phyloP scores from a whole-genome alignment of 1,140 invertebrate genomes.

The Atta cephalotes region DNA sequence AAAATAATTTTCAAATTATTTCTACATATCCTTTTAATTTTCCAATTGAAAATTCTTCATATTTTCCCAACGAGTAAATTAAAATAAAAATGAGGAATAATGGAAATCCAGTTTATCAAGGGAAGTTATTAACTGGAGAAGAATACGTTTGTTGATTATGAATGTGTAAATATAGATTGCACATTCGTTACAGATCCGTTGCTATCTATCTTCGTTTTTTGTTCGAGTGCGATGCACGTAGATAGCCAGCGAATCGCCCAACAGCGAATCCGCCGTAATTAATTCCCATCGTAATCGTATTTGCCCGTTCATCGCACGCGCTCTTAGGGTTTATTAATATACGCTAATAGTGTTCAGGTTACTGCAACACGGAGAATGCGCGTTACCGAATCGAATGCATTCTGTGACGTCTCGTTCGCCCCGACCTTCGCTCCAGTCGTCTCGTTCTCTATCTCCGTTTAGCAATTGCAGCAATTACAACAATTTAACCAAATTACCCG shows the following conservation, averaged over 20 bases:
- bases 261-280: slow-evolving; percentile 45
- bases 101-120: slow-evolving; percentile 8
- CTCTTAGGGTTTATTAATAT: slow-evolving; percentile 61
- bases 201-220: slow-evolving; percentile 6
- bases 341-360: slow-evolving; percentile 44
- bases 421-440: background rate
- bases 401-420: slow-evolving; percentile 43
- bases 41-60: background rate
- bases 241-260: slow-evolving; percentile 9
- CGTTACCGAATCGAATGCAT: slow-evolving; percentile 54
- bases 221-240: slow-evolving; percentile 1
- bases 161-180: background rate
- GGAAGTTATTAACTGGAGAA: background rate
- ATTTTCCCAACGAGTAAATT: background rate
- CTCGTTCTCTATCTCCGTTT: slow-evolving; percentile 41
- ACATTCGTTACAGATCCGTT: background rate
- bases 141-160: slow-evolving; percentile 20
- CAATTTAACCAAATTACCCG: slow-evolving; percentile 72
- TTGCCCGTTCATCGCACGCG: slow-evolving; percentile 53
- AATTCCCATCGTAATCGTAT: slow-evolving; percentile 52
- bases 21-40: background rate
- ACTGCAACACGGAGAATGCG: slow-evolving; percentile 46
- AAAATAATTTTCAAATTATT: background rate
- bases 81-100: slow-evolving; percentile 11
- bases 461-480: slow-evolving; percentile 71